Evolutionary conservation across 2,113 vertebrate species (phyloP), one percentile per base, ranked within the genome.

Genomic region (Crotophaga sulcirostris): DNA sequence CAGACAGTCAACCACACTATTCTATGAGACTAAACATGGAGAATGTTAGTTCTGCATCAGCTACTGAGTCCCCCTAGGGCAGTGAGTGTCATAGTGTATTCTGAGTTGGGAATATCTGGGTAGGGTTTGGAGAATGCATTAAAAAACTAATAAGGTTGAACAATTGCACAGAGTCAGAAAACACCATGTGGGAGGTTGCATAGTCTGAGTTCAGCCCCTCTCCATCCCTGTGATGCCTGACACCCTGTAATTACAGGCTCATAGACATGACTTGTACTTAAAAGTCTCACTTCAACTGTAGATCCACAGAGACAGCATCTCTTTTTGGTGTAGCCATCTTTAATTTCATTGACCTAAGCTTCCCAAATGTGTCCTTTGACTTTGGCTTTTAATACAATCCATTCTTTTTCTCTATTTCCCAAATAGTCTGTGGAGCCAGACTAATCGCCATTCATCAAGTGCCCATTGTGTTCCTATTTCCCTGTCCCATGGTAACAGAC

Each of bases 381-480:
- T 90, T 89, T 62, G 40, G 64, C 82, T 86, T 95, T 93, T 94
- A 83, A 92, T 83, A 90, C 79, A 84, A 90, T 31, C 80, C 80
- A 90, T 96, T 96, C 90, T 88, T 94, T 83, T 95, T 74, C 90
- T 87, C 76, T 17, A 3, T 94, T 94, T 97, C 72, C 92, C 89
- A 96, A 94, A 95, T 78, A 93, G 92, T 92, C 83, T 89, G 60
- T 90, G 94, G 94, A 97, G 93, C 96, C 94, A 96, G 96, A 90
- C 92, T 96, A 96, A 94, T 96, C 54, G 60, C 83, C 1, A 21
- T 76, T 95, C 88, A 92, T 96, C 88, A 96, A 96, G 82, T 88
- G 76, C 80, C 72, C 90, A 96, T 97, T 96, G 94, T 96, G 91
- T 93, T 94, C 90, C 88, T 81, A 72, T 92, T 95, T 96, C 79